Evolutionary conservation across 2,888 invertebrate genomes (phyloP).

Genomic region (Ophioninae sp.): DNA sequence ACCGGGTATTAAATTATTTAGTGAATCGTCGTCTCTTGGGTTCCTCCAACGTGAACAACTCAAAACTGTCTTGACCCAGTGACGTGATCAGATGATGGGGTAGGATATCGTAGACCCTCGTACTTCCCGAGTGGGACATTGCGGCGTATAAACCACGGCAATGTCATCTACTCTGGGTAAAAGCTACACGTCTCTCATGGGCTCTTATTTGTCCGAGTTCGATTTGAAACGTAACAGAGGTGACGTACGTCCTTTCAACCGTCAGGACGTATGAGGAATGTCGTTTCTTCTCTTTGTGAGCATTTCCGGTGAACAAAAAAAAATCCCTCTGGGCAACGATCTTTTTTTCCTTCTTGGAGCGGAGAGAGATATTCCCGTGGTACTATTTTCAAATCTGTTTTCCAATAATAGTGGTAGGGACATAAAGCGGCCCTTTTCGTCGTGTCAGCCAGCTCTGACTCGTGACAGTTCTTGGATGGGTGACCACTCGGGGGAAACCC

Average conservation of each 20-base stretch:
- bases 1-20: conserved; percentile 2
- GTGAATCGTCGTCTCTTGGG: conserved; percentile 3
- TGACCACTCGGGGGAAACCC: background rate
- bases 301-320: background rate
- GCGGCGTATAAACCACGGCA: conserved; percentile 28
- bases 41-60: conserved; percentile 17
- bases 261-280: background rate
- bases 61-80: conserved; percentile 53
- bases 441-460: background rate
- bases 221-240: background rate
- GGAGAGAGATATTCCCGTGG: background rate
- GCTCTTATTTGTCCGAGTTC: conserved; percentile 28
- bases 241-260: background rate
- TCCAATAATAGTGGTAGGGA: background rate
- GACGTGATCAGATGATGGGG: conserved; percentile 32
- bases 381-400: background rate
- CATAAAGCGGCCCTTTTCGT: background rate
- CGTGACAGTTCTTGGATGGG: background rate
- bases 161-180: conserved; percentile 24
- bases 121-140: conserved; percentile 28
- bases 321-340: background rate
- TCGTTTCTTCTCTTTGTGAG: background rate
- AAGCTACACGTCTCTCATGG: conserved; percentile 31
- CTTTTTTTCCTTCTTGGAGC: background rate
- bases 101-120: conserved; percentile 11